These are phyloP conservation scores for Drosophila auraria DNA, from an alignment of 1,140 invertebrate genomes.

Conservation along the genomic window DNA sequence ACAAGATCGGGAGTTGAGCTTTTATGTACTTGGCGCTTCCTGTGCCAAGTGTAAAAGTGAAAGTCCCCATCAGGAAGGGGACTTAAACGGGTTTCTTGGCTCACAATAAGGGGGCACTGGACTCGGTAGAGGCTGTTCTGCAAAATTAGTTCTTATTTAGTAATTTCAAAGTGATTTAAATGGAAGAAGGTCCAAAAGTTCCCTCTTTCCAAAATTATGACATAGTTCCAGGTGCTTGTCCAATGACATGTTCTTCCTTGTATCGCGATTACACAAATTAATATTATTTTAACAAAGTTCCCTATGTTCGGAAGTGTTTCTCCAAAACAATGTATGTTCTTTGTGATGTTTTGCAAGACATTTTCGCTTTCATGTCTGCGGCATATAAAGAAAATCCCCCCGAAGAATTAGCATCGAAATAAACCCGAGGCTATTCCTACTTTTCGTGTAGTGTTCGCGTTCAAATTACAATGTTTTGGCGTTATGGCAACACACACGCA, in stretches of 20 bases:
- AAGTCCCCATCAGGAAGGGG: slow-evolving; percentile 31
- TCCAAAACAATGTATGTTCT: neutral
- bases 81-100: slow-evolving; percentile 47
- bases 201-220: too few relatives aligned
- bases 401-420: slow-evolving; percentile 60
- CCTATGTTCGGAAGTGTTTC: slow-evolving; percentile 5
- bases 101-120: slow-evolving; percentile 7
- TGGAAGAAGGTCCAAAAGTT: neutral
- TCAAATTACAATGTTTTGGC: slow-evolving; percentile 69
- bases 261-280: neutral
- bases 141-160: slow-evolving; percentile 31
- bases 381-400: slow-evolving; percentile 47
- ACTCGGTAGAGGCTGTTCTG: slow-evolving; percentile 26
- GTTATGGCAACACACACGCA: slow-evolving; percentile 48
- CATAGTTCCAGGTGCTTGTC: too few relatives aligned
- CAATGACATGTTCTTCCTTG: neutral
- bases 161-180: slow-evolving; percentile 17
- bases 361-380: slow-evolving; percentile 25
- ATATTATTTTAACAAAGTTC: neutral
- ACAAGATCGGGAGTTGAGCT: slow-evolving; percentile 33
- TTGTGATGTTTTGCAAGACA: slow-evolving; percentile 3
- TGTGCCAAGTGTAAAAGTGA: slow-evolving; percentile 53
- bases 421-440: slow-evolving; percentile 33
- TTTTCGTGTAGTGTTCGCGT: slow-evolving; percentile 48
- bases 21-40: slow-evolving; percentile 52